Percentiles rank a stretch among this genome's conserved stretches.
phyloP scores from a whole-genome alignment of 2,113 vertebrate species.

The Noturus placidus region DNA sequence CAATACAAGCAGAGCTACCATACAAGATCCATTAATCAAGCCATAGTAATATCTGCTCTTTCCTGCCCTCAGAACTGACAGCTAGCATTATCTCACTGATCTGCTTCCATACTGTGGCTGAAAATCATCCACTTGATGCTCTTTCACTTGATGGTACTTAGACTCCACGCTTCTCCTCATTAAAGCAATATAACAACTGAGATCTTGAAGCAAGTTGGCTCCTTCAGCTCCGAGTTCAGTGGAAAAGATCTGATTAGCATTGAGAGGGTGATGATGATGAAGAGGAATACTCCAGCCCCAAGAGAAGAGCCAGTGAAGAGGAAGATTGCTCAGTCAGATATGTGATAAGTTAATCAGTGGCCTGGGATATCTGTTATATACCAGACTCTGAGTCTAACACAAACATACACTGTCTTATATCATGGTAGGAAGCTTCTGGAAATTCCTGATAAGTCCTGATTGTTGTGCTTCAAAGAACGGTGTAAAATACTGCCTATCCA shows the following conservation, averaged over 20 bases:
- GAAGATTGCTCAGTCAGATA: constrained; percentile 42
- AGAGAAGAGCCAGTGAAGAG: constrained; percentile 38
- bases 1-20: too few relatives aligned
- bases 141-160: constrained; percentile 17
- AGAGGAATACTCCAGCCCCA: constrained; percentile 32
- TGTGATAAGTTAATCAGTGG: constrained; percentile 45
- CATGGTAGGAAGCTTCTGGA: constrained; percentile 11
- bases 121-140: constrained; percentile 20
- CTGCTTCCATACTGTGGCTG: constrained; percentile 19
- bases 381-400: constrained; percentile 19
- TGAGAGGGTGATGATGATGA: constrained; percentile 40
- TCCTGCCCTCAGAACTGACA: neutral
- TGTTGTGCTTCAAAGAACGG: constrained; percentile 16
- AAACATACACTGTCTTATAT: constrained; percentile 17
- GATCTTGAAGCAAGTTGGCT: constrained; percentile 28
- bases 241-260: constrained; percentile 49
- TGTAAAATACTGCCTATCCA: constrained; percentile 5
- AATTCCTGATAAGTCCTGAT: constrained; percentile 6
- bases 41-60: neutral
- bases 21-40: too few relatives aligned
- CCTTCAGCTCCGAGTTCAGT: constrained; percentile 33
- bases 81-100: neutral
- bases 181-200: constrained; percentile 34
- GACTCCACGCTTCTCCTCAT: constrained; percentile 20
- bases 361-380: constrained; percentile 46